Conservation (phyloP, 2,888 invertebrate genomes). For the Caenorhabditis sp. region DNA sequence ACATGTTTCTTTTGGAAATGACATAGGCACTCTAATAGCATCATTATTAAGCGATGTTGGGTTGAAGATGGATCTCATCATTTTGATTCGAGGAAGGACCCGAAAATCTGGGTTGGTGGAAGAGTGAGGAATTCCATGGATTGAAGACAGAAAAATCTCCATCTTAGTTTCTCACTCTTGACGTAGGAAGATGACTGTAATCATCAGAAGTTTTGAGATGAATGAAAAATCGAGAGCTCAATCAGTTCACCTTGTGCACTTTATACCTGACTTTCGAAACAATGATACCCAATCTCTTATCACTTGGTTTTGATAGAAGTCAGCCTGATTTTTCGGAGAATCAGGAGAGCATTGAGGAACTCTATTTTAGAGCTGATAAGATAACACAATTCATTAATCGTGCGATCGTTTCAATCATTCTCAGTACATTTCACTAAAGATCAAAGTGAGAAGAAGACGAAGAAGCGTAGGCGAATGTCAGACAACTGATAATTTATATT, state of each 20-base stretch:
- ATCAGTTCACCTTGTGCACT: conserved; percentile 13
- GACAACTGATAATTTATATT: conserved; percentile 19
- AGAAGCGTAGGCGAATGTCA: conserved; percentile 36
- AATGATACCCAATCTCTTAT: conserved; percentile 8
- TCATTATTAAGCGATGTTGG: neutral
- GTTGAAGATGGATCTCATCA: neutral
- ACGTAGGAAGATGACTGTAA: neutral
- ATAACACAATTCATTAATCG: conserved; percentile 24
- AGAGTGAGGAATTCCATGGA: too few species aligned
- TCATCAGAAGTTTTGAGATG: neutral
- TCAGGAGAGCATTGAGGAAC: conserved; percentile 5
- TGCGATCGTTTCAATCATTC: conserved; percentile 31
- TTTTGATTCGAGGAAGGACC: too few species aligned
- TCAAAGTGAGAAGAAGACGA: conserved; percentile 25
- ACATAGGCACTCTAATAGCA: neutral
- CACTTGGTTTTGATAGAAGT: conserved; percentile 12
- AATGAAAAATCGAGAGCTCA: neutral
- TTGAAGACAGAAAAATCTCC: too few species aligned
- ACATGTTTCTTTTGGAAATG: conserved; percentile 20
- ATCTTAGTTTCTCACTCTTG: neutral
- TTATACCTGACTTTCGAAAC: conserved; percentile 13
- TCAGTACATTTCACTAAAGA: conserved; percentile 41
- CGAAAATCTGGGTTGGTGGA: too few species aligned
- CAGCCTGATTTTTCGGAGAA: conserved; percentile 17
- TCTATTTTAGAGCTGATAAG: conserved; percentile 37